Conservation (phyloP, 2,113 vertebrate genomes). For the Andinoacara biseriatus region DNA sequence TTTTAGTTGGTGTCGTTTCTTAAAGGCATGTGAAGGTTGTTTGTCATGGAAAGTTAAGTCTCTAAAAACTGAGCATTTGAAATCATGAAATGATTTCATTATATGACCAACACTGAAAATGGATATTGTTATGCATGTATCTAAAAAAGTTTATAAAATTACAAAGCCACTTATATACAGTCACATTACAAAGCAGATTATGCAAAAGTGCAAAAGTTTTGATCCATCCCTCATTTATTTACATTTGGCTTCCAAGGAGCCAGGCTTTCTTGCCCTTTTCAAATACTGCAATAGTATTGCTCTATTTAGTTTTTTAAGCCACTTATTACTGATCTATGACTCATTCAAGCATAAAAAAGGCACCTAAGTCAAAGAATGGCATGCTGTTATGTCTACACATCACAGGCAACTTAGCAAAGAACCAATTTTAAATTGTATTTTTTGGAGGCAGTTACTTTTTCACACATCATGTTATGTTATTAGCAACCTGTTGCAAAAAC, state of each 20-base stretch:
- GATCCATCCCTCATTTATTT: background rate
- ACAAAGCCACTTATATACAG: background rate
- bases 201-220: background rate
- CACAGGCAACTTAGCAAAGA: background rate
- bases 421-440: background rate
- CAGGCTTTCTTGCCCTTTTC: background rate
- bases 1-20: too few species aligned
- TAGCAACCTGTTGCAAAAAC: too few species aligned
- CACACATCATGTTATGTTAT: too few species aligned
- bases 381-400: background rate
- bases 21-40: too few species aligned
- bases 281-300: too few species aligned
- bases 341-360: background rate
- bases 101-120: background rate
- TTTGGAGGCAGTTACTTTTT: background rate
- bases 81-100: background rate
- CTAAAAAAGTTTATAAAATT: background rate
- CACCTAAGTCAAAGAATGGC: background rate
- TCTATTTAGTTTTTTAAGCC: background rate
- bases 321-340: background rate
- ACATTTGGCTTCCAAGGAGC: background rate
- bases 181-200: too few species aligned
- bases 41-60: background rate
- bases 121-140: background rate
- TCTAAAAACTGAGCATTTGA: background rate